Evolutionary conservation across 2,797 vertebrate species (phyloP).

Genomic region (Taenioides sp.): DNA sequence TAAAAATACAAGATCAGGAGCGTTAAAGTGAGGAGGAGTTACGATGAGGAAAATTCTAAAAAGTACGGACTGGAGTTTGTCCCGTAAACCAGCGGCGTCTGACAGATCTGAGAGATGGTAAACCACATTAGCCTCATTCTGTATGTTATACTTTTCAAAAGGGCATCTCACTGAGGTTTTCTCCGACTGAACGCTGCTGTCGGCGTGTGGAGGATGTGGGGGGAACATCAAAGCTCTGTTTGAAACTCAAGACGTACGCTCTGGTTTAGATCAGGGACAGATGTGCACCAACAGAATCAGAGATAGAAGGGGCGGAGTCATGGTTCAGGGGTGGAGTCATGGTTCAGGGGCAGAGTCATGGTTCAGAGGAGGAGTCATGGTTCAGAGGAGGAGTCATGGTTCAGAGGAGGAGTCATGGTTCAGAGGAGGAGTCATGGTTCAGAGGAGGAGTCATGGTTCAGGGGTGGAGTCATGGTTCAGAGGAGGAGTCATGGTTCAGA

Average conservation of each 20-base stretch:
- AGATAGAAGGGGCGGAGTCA: no score
- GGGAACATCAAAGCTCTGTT: constrained; percentile 46
- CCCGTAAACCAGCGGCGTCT: background rate
- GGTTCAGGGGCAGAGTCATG: no score
- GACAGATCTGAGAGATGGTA: background rate
- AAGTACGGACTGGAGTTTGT: background rate
- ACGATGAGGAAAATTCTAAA: background rate
- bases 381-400: no score
- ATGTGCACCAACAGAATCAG: no score
- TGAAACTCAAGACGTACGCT: background rate
- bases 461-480: no score
- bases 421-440: no score
- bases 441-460: no score
- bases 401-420: no score
- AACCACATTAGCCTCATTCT: background rate
- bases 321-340: background rate
- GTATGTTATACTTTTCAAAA: background rate
- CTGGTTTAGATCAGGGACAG: no score
- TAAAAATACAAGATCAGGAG: background rate
- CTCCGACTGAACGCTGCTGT: background rate
- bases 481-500: no score
- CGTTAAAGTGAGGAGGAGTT: background rate
- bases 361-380: no score
- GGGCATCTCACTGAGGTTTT: background rate
- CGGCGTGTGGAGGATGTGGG: background rate